Conservation (phyloP, 2,113 vertebrate species). For the Hippocampus barbouri region DNA sequence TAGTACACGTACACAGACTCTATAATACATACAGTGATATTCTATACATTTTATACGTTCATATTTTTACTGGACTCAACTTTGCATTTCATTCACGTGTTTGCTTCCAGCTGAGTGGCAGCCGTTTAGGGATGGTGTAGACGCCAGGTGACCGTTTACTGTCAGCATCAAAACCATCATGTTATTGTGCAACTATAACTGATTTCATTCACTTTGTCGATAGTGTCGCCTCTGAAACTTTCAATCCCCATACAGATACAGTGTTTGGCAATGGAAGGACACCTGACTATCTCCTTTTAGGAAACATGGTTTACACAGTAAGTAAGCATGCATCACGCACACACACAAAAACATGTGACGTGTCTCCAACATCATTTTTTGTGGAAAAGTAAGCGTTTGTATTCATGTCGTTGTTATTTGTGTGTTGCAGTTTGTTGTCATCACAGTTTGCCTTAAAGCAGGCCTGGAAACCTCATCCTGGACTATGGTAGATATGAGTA, state of each 20-base stretch:
- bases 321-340: constrained; percentile 57
- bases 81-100: background rate
- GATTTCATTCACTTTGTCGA: background rate
- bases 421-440: constrained; percentile 88
- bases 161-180: background rate
- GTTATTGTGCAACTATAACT: background rate
- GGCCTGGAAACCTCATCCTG: constrained; percentile 95
- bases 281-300: constrained; percentile 93
- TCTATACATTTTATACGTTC: too few relatives aligned
- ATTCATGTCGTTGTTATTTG: constrained; percentile 33
- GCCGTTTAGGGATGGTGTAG: constrained; percentile 6
- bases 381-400: background rate
- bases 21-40: background rate
- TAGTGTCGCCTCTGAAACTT: constrained; percentile 61
- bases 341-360: background rate
- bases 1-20: too few relatives aligned
- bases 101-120: background rate
- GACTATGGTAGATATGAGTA: constrained; percentile 81
- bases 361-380: background rate
- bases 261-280: constrained; percentile 92
- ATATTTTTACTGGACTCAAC: too few relatives aligned
- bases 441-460: constrained; percentile 99
- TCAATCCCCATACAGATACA: constrained; percentile 76
- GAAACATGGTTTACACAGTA: constrained; percentile 98
- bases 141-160: background rate